A percentile compares a stretch with the other conserved stretches of the same genome.
Conservation (phyloP, 92 coral and sea anemone species). For the Paragorgia papillata region DNA sequence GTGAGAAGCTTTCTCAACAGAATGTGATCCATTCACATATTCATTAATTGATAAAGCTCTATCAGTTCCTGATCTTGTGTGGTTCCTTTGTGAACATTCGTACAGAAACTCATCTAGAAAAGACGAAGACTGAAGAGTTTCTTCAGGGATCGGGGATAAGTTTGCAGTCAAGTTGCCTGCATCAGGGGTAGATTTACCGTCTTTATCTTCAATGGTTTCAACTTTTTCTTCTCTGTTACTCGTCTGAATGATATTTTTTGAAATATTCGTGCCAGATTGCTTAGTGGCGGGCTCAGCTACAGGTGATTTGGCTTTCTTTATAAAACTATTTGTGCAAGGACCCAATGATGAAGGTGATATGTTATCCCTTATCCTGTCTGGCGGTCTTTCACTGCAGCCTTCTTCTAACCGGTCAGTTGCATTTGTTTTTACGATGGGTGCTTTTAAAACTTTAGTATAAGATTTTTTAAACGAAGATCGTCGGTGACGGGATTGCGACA, state of each 20-base stretch:
- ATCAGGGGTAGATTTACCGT: background rate
- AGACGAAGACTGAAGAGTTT: constrained; percentile 1
- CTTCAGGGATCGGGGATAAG: background rate
- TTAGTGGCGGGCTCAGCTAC: background rate
- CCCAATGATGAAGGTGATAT: background rate
- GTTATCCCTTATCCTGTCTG: background rate
- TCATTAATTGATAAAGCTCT: background rate
- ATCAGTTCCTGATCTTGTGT: background rate
- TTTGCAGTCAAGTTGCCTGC: background rate
- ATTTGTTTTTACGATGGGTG: constrained; percentile 13
- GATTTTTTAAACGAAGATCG: constrained; percentile 10
- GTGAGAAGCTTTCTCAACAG: background rate
- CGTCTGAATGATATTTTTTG: background rate
- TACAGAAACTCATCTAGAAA: constrained; percentile 30
- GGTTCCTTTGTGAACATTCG: constrained; percentile 22
- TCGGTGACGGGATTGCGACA: background rate
- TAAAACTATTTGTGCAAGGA: background rate
- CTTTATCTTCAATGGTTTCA: background rate
- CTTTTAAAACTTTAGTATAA: background rate
- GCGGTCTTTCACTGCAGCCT: background rate
- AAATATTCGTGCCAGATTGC: background rate
- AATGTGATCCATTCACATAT: background rate
- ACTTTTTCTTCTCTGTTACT: background rate
- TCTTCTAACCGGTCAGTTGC: constrained; percentile 2
- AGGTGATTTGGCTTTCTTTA: background rate